Evolutionary conservation across 2,113 vertebrate genomes (phyloP).

Genomic region (Sitta europaea): DNA sequence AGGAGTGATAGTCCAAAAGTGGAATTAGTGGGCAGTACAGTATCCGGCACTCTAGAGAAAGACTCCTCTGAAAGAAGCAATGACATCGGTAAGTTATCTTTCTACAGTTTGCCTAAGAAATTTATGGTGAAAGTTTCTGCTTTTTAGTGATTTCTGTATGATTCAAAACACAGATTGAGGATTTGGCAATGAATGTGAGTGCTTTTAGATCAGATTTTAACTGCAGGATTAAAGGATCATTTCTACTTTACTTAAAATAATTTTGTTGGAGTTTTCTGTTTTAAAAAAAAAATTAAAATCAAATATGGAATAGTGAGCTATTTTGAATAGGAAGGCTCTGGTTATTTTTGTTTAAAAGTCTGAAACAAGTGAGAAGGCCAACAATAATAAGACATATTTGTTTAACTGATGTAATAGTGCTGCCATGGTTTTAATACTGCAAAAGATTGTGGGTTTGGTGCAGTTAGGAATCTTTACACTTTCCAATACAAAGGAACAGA

Average conservation of each 20-base stretch:
- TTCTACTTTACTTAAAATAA: neutral
- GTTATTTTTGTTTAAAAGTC: neutral
- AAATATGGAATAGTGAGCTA: neutral
- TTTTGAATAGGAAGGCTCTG: neutral
- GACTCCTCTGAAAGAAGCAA: conserved; percentile 87
- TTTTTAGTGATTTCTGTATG: neutral
- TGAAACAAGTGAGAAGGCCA: neutral
- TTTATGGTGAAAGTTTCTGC: neutral
- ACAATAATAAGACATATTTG: neutral
- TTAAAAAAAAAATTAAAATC: neutral
- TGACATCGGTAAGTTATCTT: conserved; percentile 86
- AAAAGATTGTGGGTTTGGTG: neutral
- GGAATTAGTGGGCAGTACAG: conserved; percentile 78
- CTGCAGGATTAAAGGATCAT: neutral
- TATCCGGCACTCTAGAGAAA: conserved; percentile 79
- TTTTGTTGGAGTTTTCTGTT: neutral
- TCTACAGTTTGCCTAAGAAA: conserved; percentile 22
- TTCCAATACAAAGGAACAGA: neutral
- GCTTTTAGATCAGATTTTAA: neutral
- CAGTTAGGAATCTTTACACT: neutral
- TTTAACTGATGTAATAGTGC: neutral
- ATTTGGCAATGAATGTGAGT: neutral
- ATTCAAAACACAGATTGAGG: neutral
- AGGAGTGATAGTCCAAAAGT: conserved; percentile 92
- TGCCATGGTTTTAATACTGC: neutral